Conservation (phyloP, 92 coral and sea anemone genomes). For the Palythoa grandis region DNA sequence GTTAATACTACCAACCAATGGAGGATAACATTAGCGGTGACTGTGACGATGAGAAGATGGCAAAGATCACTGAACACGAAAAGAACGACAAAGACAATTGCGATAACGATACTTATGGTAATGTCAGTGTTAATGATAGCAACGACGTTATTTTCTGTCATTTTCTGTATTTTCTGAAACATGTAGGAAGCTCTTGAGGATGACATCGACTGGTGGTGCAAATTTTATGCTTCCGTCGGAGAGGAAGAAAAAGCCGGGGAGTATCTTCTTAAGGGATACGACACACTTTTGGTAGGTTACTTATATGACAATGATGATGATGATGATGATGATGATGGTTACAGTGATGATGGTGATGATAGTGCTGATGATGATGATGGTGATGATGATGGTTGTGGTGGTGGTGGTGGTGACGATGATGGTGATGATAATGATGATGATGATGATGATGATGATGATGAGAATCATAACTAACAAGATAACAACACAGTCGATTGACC, state of each 20-base stretch:
- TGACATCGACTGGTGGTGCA: constrained; percentile 97
- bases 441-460: no score
- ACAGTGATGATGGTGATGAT: no score
- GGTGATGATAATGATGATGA: no score
- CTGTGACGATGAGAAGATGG: no score
- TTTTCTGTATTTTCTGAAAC: neutral
- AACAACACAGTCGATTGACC: no score
- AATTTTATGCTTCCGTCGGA: constrained; percentile 84
- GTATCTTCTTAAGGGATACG: constrained; percentile 79
- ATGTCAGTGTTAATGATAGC: neutral
- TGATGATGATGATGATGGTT: neutral
- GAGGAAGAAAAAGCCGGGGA: constrained; percentile 74
- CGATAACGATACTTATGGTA: neutral
- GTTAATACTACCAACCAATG: no score
- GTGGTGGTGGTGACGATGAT: no score
- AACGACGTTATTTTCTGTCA: neutral
- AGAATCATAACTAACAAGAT: no score
- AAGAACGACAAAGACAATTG: neutral
- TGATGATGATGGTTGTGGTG: no score
- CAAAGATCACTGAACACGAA: neutral
- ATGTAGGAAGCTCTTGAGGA: constrained; percentile 50
- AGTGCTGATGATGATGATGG: no score
- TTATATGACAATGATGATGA: neutral
- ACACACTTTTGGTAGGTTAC: constrained; percentile 68
- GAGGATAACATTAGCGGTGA: no score